Base-by-base conservation (phyloP, 2,797 vertebrate species). In the Syngnathus rostellatus region DNA sequence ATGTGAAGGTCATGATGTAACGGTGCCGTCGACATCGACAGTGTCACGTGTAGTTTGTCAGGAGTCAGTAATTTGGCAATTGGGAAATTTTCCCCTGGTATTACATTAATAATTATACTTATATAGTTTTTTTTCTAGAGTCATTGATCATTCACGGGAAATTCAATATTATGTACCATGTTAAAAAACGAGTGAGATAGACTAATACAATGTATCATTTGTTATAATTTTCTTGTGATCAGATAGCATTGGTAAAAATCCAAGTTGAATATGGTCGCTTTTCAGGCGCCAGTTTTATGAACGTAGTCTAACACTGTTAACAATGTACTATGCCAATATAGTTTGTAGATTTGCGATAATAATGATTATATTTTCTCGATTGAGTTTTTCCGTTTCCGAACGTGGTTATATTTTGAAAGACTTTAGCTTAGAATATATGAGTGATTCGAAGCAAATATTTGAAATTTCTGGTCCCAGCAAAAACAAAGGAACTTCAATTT, bases 1-100 rank as follows among this genome's bases (percentile, higher is more conserved):
- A 74, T 73, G 66, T 89, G 89, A 90, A 90, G 89, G 89, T 90
- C 88, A 89, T 79, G 78, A 80, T 83, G 81, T 79, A 87, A 87
- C 64, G 2, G 39, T 17, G 8, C 23, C 51, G 57, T 8, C 51
- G 37, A 55, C 43, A 60, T 7, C 51, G 37, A 55, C 43, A 37
- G 23, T 78, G 75, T 83, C 78, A 70, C 66, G 64, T 77, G 72
- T 23, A 68, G 87, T 88, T 77, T 82, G 71, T 85, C 84, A 88
- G 70, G 11, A 25, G 25, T 25, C 25, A 25, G 25, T 31, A 31
- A 31, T 31, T 31, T 31, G 31, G 31, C 3, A 31, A 31, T 31
- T 31, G 31, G 31, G 31, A 31, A 31, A 31, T 31, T 31, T 31
- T 31, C 31, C 31, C 31, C 31, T 31, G 31, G 31, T 31, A 31